Percentiles rank a stretch among this genome's conserved stretches.
These are phyloP conservation scores for Onychostoma macrolepis DNA, from an alignment of 2,113 vertebrate genomes.

Conservation along the genomic window DNA sequence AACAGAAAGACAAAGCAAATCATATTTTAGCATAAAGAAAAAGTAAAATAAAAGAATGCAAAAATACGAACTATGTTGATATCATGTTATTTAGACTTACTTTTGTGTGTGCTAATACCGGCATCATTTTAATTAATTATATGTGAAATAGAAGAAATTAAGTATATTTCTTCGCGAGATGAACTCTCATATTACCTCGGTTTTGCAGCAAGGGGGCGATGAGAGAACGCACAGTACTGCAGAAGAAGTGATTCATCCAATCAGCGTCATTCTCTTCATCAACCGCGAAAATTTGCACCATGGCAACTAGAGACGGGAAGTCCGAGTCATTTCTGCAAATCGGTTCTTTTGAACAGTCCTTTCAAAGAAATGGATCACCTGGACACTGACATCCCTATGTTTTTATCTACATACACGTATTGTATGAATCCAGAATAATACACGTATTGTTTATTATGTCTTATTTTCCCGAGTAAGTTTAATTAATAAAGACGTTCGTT, in stretches of 20 bases:
- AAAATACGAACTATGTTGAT: no score
- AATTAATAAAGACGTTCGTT: neutral
- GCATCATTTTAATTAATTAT: no score
- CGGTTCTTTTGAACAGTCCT: neutral
- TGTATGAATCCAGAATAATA: no score
- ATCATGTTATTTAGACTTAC: no score
- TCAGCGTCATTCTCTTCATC: slow-evolving; percentile 5
- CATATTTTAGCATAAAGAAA: neutral
- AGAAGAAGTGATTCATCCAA: slow-evolving; percentile 26
- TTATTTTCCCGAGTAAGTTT: neutral
- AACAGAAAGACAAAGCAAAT: neutral
- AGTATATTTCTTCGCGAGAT: no score
- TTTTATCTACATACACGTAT: neutral
- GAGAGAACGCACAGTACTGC: neutral
- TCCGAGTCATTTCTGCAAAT: neutral
- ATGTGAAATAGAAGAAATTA: no score
- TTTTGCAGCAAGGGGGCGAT: neutral
- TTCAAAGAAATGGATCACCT: neutral
- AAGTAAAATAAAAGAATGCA: no score
- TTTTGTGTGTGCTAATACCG: no score
- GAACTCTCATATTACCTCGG: neutral
- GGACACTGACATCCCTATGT: neutral
- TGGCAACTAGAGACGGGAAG: neutral
- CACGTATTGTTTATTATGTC: neutral
- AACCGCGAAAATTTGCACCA: slow-evolving; percentile 1